Base-by-base conservation (phyloP, 2,888 invertebrate genomes). In the Omphaloscelis lunosa region DNA sequence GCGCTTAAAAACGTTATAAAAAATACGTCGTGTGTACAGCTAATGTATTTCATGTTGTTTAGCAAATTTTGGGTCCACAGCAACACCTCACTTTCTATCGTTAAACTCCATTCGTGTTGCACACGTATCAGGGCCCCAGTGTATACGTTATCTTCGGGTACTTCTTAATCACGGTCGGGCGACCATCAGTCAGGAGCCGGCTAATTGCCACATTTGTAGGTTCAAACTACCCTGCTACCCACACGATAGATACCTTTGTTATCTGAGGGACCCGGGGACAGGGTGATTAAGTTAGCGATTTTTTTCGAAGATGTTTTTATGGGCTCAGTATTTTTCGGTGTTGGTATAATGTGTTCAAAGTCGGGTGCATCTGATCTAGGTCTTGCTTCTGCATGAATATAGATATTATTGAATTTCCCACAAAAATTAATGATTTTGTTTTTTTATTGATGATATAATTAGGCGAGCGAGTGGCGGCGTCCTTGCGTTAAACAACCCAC, bases 131-230 rank as follows among this genome's bases (percentile, higher is more conserved):
- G 71, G n/a, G 15, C 20, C 59, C 29, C 71, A 56, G 79, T 87
- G 84, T 89, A 92, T 93, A 90, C 91, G 91, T 92, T 94, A 93
- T 94, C 95, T 94, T 91, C 88, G 82, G 87, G 87, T 86, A 82
- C 92, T 93, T 92, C 94, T 96, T 95, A 95, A 96, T 96, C 95
- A 96, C 92, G 93, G 89, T 85, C 89, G 86, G 91, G 90, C 80
- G 88, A 86, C 89, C 93, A 94, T 95, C 94, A 94, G 89, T 95
- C 93, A 94, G 89, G 75, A 86, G 79, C 85, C 85, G 86, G 91
- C 91, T 96, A 95, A 96, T 95, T 95, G 93, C 95, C 92, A 92
- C 95, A 94, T 95, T 95, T 94, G 94, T 95, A 95, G 93, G 93
- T 94, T 92, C 88, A 85, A 90, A 91, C 92, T 91, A 90, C 89